phyloP scores from a whole-genome alignment of 1,140 invertebrate species.

The Aleiodes sp. region DNA sequence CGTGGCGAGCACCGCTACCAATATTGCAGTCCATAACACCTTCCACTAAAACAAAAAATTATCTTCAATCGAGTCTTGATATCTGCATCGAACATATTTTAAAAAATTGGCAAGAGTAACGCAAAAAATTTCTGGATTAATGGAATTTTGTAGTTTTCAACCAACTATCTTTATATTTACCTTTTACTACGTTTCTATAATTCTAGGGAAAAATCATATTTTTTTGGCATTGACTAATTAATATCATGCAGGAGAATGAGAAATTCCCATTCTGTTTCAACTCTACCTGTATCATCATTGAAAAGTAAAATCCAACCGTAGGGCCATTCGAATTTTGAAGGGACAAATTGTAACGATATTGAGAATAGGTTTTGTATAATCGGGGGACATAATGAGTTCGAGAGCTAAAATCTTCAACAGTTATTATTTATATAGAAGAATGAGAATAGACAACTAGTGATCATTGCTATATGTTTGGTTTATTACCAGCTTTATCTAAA shows the following conservation, averaged over 20 bases:
- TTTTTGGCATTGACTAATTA: too few species aligned
- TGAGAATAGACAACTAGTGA: conserved; percentile 25
- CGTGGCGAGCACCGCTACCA: conserved; percentile 51
- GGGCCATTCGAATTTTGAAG: not conserved
- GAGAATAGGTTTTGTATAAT: conserved; percentile 30
- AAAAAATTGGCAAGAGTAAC: too few species aligned
- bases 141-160: too few species aligned
- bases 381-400: conserved; percentile 35
- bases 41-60: conserved; percentile 49
- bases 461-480: not conserved
- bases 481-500: not conserved
- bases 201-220: too few species aligned
- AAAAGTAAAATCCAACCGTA: conserved; percentile 9
- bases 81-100: not conserved
- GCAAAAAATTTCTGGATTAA: too few species aligned
- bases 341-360: conserved; percentile 20
- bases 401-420: conserved; percentile 48
- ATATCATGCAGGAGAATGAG: too few species aligned
- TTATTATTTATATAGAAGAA: conserved; percentile 51
- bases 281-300: too few species aligned
- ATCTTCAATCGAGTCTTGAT: not conserved
- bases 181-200: too few species aligned
- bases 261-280: too few species aligned
- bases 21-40: conserved; percentile 49
- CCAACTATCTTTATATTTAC: not conserved